A percentile compares a stretch with the other conserved stretches of the same genome.
These are phyloP conservation scores for Psix sp. DNA, from an alignment of 1,140 invertebrate species.

Conservation along the genomic window DNA sequence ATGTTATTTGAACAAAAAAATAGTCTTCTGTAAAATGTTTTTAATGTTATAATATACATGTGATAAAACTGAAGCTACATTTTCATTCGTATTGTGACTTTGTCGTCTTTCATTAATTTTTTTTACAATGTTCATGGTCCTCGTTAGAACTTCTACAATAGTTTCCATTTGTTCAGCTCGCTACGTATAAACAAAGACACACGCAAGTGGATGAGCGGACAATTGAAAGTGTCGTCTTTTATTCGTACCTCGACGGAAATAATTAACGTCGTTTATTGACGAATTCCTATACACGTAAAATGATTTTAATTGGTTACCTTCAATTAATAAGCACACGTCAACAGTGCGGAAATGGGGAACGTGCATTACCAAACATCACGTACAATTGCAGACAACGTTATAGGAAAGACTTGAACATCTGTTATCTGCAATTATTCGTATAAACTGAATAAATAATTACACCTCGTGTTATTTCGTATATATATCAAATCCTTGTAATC, in stretches of 20 bases:
- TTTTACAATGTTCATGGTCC: conserved; percentile 18
- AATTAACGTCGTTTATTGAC: conserved; percentile 54
- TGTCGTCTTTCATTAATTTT: conserved; percentile 18
- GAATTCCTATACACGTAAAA: conserved; percentile 40
- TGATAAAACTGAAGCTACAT: too few species aligned
- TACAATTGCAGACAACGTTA: conserved; percentile 29
- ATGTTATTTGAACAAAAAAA: too few species aligned
- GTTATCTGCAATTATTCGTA: conserved; percentile 8
- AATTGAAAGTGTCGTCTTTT: conserved; percentile 45
- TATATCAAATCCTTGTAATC: too few species aligned
- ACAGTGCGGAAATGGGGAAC: conserved; percentile 11
- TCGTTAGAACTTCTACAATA: conserved; percentile 40
- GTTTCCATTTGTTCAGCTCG: conserved; percentile 34
- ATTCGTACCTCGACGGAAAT: conserved; percentile 43
- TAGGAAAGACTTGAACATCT: conserved; percentile 2
- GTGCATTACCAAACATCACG: conserved; percentile 18
- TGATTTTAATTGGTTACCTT: conserved; percentile 56
- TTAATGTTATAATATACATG: too few species aligned
- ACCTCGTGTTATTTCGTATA: too few species aligned
- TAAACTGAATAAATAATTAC: conserved; percentile 11
- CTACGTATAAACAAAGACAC: conserved; percentile 32
- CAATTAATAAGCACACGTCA: conserved; percentile 41
- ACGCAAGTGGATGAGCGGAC: conserved; percentile 39
- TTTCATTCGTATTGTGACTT: conserved; percentile 20
- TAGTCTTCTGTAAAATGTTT: too few species aligned